Base-by-base conservation (phyloP, 2,113 vertebrate genomes). In the Cynopterus brachyotis region DNA sequence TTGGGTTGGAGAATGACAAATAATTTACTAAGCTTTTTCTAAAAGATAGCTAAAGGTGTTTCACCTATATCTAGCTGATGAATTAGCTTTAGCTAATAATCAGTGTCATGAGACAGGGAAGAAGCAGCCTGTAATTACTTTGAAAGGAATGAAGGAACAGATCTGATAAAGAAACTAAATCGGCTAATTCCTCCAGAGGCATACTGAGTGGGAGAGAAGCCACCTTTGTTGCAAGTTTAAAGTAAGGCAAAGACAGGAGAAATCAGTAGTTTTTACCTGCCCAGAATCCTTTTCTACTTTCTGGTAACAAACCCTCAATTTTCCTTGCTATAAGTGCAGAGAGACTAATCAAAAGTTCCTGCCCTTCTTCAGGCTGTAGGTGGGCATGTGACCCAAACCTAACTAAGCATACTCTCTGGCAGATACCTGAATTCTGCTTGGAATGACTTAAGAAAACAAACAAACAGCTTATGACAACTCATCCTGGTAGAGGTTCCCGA, bases 81-180 rank as follows among this genome's bases (percentile, higher is more conserved):
- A 97, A 98, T 98, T 98, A 97, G 96, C 95, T 89, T 94, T 95
- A 94, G 97, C 97, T 97, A 97, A 98, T 97, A 96, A 97, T 96
- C 96, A 97, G 97, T 97, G 96, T 97, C 96, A 91, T 82, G 97
- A 97, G 97, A 94, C 95, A 96, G 85, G 53, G 67, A 92, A 97
- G 91, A 59, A 93, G 96, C 47, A 96, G 95, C 91, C 91, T 96
- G 93, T 98, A 98, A 98, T 98, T 98, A 98, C 96, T 95, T 90
- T 96, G 97, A 96, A 96, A 96, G 89, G 96, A 97, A 96, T 94
- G 97, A 97, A 96, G 91, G 96, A 94, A 94, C 16, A 96, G 95
- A 97, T 95, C 96, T 96, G 96, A 98, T 96, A 96, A 94, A 92
- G 94, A 90, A 95, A 96, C 91, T 89, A 96, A 96, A 91, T 95